A percentile compares a stretch with the other conserved stretches of the same genome.
phyloP scores from a whole-genome alignment of 2,888 invertebrate genomes.

The Muschampia plurimacula region DNA sequence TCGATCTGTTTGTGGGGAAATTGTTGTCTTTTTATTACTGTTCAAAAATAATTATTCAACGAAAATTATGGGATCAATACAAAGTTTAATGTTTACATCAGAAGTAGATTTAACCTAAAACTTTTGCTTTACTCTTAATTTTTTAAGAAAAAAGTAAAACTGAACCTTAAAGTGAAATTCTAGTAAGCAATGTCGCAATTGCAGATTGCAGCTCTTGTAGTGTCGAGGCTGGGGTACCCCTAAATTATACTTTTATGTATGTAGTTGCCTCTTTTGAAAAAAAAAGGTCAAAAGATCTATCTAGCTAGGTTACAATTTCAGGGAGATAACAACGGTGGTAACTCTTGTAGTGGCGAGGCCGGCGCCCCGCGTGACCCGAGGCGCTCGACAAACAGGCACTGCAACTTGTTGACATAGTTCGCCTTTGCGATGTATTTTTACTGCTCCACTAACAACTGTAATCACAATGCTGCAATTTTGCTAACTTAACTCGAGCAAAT shows the following conservation, averaged over 20 bases:
- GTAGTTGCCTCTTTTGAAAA: background rate
- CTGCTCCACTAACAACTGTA: constrained; percentile 30
- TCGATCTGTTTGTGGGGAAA: too few relatives aligned
- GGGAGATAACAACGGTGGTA: background rate
- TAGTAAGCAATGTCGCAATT: too few relatives aligned
- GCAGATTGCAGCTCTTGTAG: too few relatives aligned
- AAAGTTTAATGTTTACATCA: too few relatives aligned
- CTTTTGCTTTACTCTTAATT: too few relatives aligned
- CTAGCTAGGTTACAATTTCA: background rate
- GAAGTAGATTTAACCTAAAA: too few relatives aligned
- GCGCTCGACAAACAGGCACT: constrained; percentile 17
- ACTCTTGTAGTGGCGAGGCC: background rate
- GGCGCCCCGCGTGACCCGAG: background rate
- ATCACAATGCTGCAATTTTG: constrained; percentile 28
- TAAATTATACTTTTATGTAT: background rate
- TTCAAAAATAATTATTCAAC: too few relatives aligned
- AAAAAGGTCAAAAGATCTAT: background rate
- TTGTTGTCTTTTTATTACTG: too few relatives aligned
- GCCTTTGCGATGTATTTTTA: constrained; percentile 5
- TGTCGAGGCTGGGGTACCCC: too few relatives aligned
- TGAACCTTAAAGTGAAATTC: too few relatives aligned
- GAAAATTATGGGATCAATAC: too few relatives aligned
- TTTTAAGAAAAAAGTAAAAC: too few relatives aligned
- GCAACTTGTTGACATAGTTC: constrained; percentile 36
- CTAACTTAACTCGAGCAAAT: constrained; percentile 7